A percentile compares a stretch with the other conserved stretches of the same genome.
Conservation (phyloP, 2,888 invertebrate species). For the Notocelia uddmanniana region DNA sequence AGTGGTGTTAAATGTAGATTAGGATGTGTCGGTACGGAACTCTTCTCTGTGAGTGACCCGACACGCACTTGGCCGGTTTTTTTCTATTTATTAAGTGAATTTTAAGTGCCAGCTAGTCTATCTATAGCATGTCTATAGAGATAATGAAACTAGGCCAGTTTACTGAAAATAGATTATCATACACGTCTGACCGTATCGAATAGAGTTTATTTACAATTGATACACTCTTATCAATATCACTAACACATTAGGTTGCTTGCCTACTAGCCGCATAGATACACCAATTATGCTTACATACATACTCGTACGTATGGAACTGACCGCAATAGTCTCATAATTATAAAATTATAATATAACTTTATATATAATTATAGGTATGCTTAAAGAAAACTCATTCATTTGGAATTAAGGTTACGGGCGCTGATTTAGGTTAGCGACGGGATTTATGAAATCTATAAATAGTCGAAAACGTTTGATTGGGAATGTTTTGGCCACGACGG, state of each 20-base stretch:
- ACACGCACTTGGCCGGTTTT: no score
- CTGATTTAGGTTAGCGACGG: slow-evolving; percentile 38
- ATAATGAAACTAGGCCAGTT: slow-evolving; percentile 35
- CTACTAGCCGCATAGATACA: neutral
- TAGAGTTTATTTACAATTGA: slow-evolving; percentile 37
- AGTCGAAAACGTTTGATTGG: slow-evolving; percentile 44
- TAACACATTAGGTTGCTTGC: neutral
- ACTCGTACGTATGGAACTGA: no score
- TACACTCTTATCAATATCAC: slow-evolving; percentile 27
- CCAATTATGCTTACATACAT: neutral
- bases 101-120: neutral
- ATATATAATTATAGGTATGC: neutral
- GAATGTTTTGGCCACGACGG: slow-evolving; percentile 41
- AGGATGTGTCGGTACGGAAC: no score
- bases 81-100: neutral
- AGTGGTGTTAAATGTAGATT: no score
- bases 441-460: slow-evolving; percentile 46
- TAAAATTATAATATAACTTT: neutral
- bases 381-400: neutral
- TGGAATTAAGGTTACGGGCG: slow-evolving; percentile 6
- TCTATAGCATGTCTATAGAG: no score
- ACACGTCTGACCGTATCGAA: slow-evolving; percentile 21
- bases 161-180: slow-evolving; percentile 31
- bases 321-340: no score
- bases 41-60: no score